Evolutionary conservation across 2,797 vertebrate genomes (phyloP), one percentile per base, ranked within the genome.

Genomic region (Odontamblyopus rebecca): DNA sequence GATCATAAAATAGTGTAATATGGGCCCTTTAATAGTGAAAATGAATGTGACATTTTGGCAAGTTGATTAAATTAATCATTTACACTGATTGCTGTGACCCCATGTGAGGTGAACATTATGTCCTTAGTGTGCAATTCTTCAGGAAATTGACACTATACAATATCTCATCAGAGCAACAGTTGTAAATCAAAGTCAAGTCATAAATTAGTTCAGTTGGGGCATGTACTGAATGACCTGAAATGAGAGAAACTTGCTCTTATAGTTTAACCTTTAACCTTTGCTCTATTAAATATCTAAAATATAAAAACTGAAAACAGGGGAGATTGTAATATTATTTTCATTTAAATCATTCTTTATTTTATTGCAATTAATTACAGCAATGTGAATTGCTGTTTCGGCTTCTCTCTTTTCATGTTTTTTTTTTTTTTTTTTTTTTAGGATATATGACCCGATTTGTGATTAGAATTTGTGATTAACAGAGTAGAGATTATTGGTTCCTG

Each of bases 111-210:
- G 29, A 61, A 35, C 60, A n/a, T 19, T n/a, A 0, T 16, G 59
- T 4, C 44, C 44, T 48, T n/a, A 23, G 6, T 38, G 26, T 38
- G 61, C 18, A 62, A n/a, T 35, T 35, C 16, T 38, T 62, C 18
- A 62, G 61, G 18, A 62, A 62, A 62, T 62, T 35, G 30, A 38
- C 18, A 62, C 30, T 38, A 38, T 2, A 38, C 61, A 62, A 62
- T 60, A 60, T 60, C 60, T n/a, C 60, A 32, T 19, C 18, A 11
- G 38, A 38, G 30, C 1, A 32, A 18, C 27, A 35, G 32, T 19
- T 18, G 61, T 62, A 62, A 62, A 62, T 62, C 61, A 18, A 15
- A 62, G 32, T 32, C 61, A 23, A 57, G 9, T 62, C 30, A 62
- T 62, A 18, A 62, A 62, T n/a, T n/a, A 11, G 16, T 62, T 35